Evolutionary conservation across 2,888 invertebrate genomes (phyloP).

Genomic region (Balanococcus diminutus): DNA sequence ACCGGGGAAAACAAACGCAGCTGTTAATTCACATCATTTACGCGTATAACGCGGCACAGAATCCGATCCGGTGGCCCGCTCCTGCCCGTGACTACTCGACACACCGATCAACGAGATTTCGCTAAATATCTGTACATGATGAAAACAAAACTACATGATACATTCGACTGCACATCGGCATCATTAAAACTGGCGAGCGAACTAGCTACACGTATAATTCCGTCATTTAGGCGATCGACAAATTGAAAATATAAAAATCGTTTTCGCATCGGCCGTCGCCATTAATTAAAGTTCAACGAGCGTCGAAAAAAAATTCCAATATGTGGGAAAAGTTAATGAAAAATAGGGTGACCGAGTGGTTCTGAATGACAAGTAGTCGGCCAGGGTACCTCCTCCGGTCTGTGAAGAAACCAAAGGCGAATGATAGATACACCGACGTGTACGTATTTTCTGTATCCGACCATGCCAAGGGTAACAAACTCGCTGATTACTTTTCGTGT

Average conservation of each 20-base stretch:
- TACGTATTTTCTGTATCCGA: background rate
- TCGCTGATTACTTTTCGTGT: conserved; percentile 38
- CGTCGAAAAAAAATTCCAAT: background rate
- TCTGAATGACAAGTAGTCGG: conserved; percentile 39
- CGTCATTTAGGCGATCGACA: background rate
- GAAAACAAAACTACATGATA: background rate
- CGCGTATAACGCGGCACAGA: background rate
- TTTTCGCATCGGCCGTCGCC: background rate
- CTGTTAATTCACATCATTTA: conserved; percentile 37
- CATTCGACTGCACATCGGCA: background rate
- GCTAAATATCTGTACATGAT: background rate
- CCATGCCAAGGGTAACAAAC: background rate
- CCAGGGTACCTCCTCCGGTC: background rate
- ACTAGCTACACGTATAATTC: background rate
- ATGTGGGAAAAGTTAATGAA: conserved; percentile 41
- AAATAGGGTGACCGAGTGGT: conserved; percentile 37
- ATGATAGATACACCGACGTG: background rate
- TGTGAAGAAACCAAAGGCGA: background rate
- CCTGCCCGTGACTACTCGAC: too few species aligned
- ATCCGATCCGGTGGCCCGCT: background rate
- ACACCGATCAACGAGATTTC: background rate
- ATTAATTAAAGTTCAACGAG: conserved; percentile 19
- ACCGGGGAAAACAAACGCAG: conserved; percentile 20
- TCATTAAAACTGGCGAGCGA: background rate
- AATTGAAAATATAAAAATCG: background rate